Base-by-base conservation (phyloP, 2,888 invertebrate species). In the Furcula furcula region DNA sequence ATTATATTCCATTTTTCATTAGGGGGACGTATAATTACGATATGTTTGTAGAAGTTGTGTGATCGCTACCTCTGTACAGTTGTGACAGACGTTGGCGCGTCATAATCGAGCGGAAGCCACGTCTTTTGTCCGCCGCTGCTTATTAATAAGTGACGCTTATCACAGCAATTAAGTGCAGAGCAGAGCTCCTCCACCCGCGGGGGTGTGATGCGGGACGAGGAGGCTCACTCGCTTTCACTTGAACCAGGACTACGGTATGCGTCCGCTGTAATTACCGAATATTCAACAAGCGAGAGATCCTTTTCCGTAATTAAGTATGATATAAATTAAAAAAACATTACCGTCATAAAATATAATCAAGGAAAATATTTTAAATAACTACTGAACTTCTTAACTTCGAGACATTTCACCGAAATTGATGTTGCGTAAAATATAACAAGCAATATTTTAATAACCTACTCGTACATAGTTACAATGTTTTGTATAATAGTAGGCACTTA, bases 101-200 rank as follows among this genome's bases (percentile, higher is more conserved):
- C 55, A 58, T 59, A 61, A 60, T 63, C 63, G 57, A 59, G 63
- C 55, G 56, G 53, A 57, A 54, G 40, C 45, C 58, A 47, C 62
- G 65, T 69, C 75, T 70, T 70, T 76, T 76, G 76, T 75, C 71
- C 65, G 58, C 53, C 66, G 53, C 58, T 58, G 66, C 60, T 70
- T 68, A 68, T 65, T 68, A 68, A 62, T 56, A 66, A 73, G 65
- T 65, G 66, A 42, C 52, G 60, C 66, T 72, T 63, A 66, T 66
- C 65, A 58, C 64, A 65, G 67, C 75, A 66, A 76, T 77, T 76
- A 77, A 73, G 55, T 65, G 63, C 76, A 75, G 71, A 52, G 63
- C 76, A 75, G 71, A 52, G 46, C 38, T 40, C 16, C 11, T 28
- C 19, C 43, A 13, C 35, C 25, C 3, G 31, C 7, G 20, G 29